Conservation (phyloP, 2,113 vertebrate genomes). For the Crocuta crocuta region DNA sequence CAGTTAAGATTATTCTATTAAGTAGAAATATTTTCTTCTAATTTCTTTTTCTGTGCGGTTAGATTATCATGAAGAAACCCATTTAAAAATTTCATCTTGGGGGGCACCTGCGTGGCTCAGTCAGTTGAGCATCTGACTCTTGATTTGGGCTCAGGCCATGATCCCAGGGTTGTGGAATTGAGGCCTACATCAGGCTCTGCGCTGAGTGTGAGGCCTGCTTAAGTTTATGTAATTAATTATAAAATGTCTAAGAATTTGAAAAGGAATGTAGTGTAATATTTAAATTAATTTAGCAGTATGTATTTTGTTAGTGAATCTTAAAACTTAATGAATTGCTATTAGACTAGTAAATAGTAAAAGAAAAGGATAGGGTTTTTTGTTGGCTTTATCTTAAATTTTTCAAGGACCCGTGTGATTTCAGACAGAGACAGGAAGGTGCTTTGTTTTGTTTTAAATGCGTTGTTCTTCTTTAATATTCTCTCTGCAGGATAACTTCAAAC, state of each 20-base stretch:
- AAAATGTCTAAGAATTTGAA: conserved; percentile 20
- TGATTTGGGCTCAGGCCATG: no score
- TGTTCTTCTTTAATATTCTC: conserved; percentile 51
- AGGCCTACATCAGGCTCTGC: no score
- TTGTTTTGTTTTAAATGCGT: conserved; percentile 39
- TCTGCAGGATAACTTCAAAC: conserved; percentile 94
- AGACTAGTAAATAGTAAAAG: neutral
- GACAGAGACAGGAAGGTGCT: neutral
- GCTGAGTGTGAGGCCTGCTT: no score
- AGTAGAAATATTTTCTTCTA: conserved; percentile 35
- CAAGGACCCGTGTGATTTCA: neutral
- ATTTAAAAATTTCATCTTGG: conserved; percentile 13
- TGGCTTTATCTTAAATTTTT: neutral
- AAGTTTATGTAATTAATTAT: neutral
- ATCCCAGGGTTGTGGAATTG: no score
- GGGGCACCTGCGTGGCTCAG: no score
- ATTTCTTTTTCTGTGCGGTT: neutral
- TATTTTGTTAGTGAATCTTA: conserved; percentile 25
- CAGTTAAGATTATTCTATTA: conserved; percentile 19
- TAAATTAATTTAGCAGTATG: conserved; percentile 24
- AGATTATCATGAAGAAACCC: conserved; percentile 28
- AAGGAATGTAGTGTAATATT: neutral
- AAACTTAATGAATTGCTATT: conserved; percentile 8
- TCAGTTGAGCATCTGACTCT: no score
- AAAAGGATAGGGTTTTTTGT: neutral